Conservation (phyloP, 2,888 invertebrate genomes). For the Lypha dubia region DNA sequence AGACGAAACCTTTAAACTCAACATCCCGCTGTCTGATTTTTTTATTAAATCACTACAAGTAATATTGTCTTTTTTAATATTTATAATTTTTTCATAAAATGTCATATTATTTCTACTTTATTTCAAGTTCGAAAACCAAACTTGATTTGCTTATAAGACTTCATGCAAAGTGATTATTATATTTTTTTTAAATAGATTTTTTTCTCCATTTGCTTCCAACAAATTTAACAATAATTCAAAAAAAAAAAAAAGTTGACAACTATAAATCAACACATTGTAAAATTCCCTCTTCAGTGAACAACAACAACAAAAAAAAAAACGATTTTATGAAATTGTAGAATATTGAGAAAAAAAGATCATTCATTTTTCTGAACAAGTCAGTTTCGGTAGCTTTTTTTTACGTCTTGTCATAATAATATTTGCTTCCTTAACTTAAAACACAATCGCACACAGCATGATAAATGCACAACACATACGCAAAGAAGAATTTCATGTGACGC, state of each 20-base stretch:
- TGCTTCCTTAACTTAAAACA: conserved; percentile 59
- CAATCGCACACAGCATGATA: conserved; percentile 54
- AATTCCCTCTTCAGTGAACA: conserved; percentile 47
- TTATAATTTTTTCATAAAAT: conserved; percentile 11
- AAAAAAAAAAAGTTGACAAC: conserved; percentile 73
- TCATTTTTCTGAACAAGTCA: conserved; percentile 59
- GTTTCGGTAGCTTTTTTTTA: conserved; percentile 54
- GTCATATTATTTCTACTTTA: conserved; percentile 38
- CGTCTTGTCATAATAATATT: conserved; percentile 66
- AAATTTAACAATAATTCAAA: conserved; percentile 76
- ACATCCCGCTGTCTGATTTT: background rate
- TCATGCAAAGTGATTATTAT: conserved; percentile 68
- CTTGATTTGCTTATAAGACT: conserved; percentile 64
- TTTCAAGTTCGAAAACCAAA: conserved; percentile 11
- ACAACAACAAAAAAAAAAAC: background rate
- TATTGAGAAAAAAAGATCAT: conserved; percentile 42
- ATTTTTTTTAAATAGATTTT: conserved; percentile 8
- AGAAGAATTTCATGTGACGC: conserved; percentile 60
- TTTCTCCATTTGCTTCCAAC: conserved; percentile 69
- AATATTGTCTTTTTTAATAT: background rate
- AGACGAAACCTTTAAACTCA: conserved; percentile 39
- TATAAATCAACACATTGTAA: conserved; percentile 75
- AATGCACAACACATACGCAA: conserved; percentile 1
- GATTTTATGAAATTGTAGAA: conserved; percentile 6
- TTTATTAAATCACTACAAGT: conserved; percentile 10